phyloP scores from a whole-genome alignment of 2,888 invertebrate genomes.

The Notocelia uddmanniana region DNA sequence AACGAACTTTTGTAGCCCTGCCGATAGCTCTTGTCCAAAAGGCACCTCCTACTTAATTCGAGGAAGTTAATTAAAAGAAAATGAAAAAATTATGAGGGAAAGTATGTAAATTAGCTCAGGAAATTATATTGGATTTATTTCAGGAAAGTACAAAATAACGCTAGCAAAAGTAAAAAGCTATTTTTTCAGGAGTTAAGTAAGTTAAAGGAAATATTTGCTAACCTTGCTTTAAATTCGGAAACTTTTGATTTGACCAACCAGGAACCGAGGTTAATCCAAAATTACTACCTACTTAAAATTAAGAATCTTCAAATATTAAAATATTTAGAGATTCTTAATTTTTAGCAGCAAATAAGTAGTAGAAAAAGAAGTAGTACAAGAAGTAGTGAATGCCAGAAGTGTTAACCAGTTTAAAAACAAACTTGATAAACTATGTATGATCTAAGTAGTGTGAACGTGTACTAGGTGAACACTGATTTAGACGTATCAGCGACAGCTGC shows the following conservation, averaged over 20 bases:
- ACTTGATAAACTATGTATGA: too few species aligned
- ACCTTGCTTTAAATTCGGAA: not conserved
- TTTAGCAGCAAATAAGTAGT: too few species aligned
- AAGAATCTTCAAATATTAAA: too few species aligned
- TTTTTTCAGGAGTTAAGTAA: slow-evolving; percentile 6
- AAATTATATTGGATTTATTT: slow-evolving; percentile 53
- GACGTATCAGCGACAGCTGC: too few species aligned
- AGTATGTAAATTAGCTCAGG: slow-evolving; percentile 71
- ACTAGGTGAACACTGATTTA: too few species aligned
- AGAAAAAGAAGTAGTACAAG: too few species aligned
- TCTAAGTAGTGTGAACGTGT: too few species aligned
- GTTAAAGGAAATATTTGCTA: slow-evolving; percentile 16
- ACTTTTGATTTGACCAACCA: not conserved
- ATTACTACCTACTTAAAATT: not conserved
- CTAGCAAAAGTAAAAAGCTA: slow-evolving; percentile 22
- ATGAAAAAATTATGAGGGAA: slow-evolving; percentile 69
- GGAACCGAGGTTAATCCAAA: not conserved
- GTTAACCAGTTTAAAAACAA: too few species aligned
- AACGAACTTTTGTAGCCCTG: slow-evolving; percentile 55
- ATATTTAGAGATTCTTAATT: too few species aligned
- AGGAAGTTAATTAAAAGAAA: slow-evolving; percentile 73
- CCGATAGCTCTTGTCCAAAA: slow-evolving; percentile 22
- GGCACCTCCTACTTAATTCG: slow-evolving; percentile 47
- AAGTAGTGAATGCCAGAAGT: too few species aligned
- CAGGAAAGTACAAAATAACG: slow-evolving; percentile 45